Evolutionary conservation across 1,140 invertebrate species (phyloP).

Genomic region (Solenopsis fugax): DNA sequence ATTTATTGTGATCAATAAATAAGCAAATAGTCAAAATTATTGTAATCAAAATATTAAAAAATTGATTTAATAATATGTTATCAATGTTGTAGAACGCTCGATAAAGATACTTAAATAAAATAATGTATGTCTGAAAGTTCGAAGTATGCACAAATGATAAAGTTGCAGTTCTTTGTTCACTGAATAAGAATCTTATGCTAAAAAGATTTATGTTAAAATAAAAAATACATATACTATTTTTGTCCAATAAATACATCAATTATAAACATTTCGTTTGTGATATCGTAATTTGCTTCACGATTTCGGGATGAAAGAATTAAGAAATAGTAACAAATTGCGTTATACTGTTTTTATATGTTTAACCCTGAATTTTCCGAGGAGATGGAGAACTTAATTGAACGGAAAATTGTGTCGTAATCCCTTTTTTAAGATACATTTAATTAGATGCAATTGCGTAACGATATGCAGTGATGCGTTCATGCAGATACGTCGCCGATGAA

Average conservation of each 20-base stretch:
- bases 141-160: not conserved
- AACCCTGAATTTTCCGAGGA: not conserved
- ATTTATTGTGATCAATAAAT: not conserved
- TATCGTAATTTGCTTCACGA: not conserved
- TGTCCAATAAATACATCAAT: not conserved
- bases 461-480: conserved; percentile 19
- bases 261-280: not conserved
- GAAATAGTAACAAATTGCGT: not conserved
- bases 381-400: conserved; percentile 7
- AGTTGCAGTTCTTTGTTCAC: not conserved
- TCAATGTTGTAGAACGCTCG: not conserved
- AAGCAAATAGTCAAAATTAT: not conserved
- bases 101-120: not conserved
- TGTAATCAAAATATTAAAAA: not conserved
- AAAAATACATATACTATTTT: not conserved
- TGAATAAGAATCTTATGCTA: not conserved
- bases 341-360: not conserved
- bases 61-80: conserved; percentile 4
- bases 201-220: not conserved
- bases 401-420: conserved; percentile 39
- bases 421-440: conserved; percentile 29
- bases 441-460: conserved; percentile 62
- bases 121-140: not conserved
- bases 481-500: not conserved
- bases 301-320: not conserved